Base-by-base conservation (phyloP, 2,797 vertebrate genomes). In the Typhlichthys subterraneus region DNA sequence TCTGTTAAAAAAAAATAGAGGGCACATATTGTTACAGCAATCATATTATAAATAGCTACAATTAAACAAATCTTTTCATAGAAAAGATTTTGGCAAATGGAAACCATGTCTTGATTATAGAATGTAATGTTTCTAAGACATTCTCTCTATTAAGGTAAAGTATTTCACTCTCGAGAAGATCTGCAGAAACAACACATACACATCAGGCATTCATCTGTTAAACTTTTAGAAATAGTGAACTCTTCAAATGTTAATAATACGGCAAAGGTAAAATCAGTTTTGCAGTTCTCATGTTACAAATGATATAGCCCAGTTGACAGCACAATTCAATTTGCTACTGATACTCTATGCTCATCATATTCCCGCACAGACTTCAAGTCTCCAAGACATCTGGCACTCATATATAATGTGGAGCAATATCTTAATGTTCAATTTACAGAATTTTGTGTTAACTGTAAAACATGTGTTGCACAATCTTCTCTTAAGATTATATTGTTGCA, bases 1-100 rank as follows among this genome's bases (percentile, higher is more conserved):
- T 87, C 97, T 99, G 90, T 70, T 23, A 61, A 58, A 74, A 65
- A 17, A 53, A 61, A 1, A 17, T 53, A 55, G 23, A 59, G 8
- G 31, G 55, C 6, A 51, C 17, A 45, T 0, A 2, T 13, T 57
- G 29, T 46, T 12, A 50, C 17, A 23, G 15, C 12, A 29, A 47
- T 23, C 15, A 5, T 1, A 23, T 12, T 11, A 7, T 42, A 13
- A 29, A 38, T 52, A 45, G 9, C 17, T 12, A 11, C 19, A 54
- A 29, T 13, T 33, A 38, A 42, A 15, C 53, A 42, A 38, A 38
- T 12, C 6, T 7, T 56, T 42, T 56, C 7, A 13, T n/a, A 33
- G 7, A 12, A 14, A 12, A 2, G 6, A 13, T 53, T 4, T 51
- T 11, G 17, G 17, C 50, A 51, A 19, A 52, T 14, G 23, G 23